Percentiles rank a stretch among this genome's conserved stretches.
Evolutionary conservation across 2,888 invertebrate species (phyloP).

Genomic region (Trichacis sp.): DNA sequence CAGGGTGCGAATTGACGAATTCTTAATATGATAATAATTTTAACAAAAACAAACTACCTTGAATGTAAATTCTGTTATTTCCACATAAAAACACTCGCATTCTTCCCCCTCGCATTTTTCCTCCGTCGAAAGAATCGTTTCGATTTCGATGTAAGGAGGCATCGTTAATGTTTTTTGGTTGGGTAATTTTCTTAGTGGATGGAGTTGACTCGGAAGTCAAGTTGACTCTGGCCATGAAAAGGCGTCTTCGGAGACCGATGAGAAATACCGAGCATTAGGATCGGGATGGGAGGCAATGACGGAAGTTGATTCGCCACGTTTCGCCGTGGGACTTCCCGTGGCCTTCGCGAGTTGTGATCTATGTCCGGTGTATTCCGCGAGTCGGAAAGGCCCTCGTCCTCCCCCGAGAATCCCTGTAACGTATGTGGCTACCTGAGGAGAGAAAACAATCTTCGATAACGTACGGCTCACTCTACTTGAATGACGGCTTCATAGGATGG

Average conservation of each 20-base stretch:
- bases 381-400: constrained; percentile 50
- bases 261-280: constrained; percentile 67
- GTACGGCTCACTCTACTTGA: constrained; percentile 59
- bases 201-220: constrained; percentile 36
- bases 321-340: constrained; percentile 59
- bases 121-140: background rate
- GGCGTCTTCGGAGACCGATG: constrained; percentile 63
- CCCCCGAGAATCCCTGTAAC: constrained; percentile 65
- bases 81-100: too few species aligned
- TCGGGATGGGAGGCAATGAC: constrained; percentile 66
- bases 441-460: constrained; percentile 69
- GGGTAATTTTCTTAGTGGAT: too few species aligned
- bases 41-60: too few species aligned
- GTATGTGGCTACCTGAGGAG: constrained; percentile 69
- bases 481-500: constrained; percentile 40
- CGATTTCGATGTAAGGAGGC: background rate
- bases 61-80: too few species aligned
- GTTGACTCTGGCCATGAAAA: constrained; percentile 42
- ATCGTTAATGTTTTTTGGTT: background rate
- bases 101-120: background rate
- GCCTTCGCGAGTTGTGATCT: constrained; percentile 66
- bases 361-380: constrained; percentile 62
- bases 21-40: too few species aligned
- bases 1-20: too few species aligned
- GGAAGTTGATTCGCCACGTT: constrained; percentile 68